Evolutionary conservation across 2,797 vertebrate species (phyloP), one percentile per base, ranked within the genome.

Genomic region (Myripristis jacobus): DNA sequence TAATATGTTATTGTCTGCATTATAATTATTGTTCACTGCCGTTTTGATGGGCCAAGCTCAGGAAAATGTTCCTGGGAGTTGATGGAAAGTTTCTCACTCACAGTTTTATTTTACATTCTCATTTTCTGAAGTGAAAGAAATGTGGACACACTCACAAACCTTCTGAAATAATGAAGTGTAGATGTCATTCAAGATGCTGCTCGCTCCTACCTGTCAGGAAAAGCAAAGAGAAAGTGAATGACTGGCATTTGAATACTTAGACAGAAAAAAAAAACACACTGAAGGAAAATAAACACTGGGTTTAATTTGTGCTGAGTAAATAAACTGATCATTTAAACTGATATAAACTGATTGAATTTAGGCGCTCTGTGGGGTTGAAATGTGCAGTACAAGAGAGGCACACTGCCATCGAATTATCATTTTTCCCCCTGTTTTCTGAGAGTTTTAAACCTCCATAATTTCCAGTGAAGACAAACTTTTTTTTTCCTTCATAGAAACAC

Each of bases 231-330:
- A 51, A 36, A 74, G 57, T 51, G 81, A 91, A 70, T 90, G 90
- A 91, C 80, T 90, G 91, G 73, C 86, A 87, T 77, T 54, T 74
- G 24, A 56, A 69, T n/a, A 52, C 16, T 70, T 29, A 63, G 46
- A 4, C n/a, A n/a, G n/a, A n/a, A 51, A 76, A 66, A 67, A 77
- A 71, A 4, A 25, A 36, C 27, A 73, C 15, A 19, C 21, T 34
- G 52, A 61, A 21, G 58, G 9, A 6, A 6, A 50, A 47, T 51
- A 60, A 66, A 9, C 59, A 61, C 0, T 59, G 38, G 25, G n/a
- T 68, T 41, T 41, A 41, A 41, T 41, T 15, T 41, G 44, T 53
- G 21, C 13, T 21, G 65, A 85, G 83, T 73, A 71, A 69, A 83
- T 55, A 66, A 79, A 77, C 24, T 54, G 34, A 43, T 19, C 61